Percentiles rank a stretch among this genome's conserved stretches.
These are phyloP conservation scores for Puma concolor DNA, from an alignment of 2,113 vertebrate species.

Conservation along the genomic window DNA sequence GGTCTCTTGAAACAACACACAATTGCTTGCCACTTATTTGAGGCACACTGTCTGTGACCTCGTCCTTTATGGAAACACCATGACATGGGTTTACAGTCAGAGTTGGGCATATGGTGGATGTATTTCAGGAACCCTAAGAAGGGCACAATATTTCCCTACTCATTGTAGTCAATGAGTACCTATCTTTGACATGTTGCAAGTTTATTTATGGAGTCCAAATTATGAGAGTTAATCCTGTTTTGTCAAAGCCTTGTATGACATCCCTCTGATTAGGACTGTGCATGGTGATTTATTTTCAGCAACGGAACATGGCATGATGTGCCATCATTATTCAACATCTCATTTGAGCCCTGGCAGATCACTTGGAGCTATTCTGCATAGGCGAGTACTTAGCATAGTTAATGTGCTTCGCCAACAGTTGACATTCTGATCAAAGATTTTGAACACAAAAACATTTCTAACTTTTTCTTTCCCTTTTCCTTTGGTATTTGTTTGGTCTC, in stretches of 20 bases:
- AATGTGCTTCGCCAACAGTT: background rate
- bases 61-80: background rate
- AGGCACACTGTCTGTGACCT: background rate
- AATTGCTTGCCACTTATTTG: background rate
- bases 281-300: slow-evolving; percentile 27
- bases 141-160: background rate
- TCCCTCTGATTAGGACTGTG: background rate
- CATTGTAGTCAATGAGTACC: background rate
- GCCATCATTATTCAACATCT: background rate
- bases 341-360: background rate
- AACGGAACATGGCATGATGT: background rate
- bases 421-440: background rate
- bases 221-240: background rate
- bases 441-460: background rate
- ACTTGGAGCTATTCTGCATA: background rate
- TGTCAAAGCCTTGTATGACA: slow-evolving; percentile 19
- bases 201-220: slow-evolving; percentile 42
- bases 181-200: background rate
- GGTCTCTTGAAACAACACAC: background rate
- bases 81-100: background rate
- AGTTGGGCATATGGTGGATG: background rate
- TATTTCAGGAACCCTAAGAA: background rate
- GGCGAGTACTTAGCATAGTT: background rate
- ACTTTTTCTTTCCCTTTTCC: background rate
- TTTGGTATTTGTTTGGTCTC: background rate